Conservation (phyloP, 1,140 invertebrate genomes). For the Centruroides vittatus region DNA sequence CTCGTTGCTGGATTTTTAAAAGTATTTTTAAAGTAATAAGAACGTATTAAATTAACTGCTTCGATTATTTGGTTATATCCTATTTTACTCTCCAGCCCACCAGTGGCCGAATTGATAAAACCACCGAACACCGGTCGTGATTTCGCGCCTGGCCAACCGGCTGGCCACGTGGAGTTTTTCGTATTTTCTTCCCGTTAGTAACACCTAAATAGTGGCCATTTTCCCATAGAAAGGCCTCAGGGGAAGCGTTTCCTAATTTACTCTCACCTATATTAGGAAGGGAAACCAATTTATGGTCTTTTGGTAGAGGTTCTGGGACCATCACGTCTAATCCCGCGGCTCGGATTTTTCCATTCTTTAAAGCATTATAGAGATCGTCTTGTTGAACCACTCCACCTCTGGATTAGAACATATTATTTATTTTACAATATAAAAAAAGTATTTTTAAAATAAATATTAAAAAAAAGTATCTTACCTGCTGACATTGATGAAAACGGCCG, state of each 20-base stretch:
- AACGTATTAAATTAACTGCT: no score
- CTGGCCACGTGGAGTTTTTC: no score
- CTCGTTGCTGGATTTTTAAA: no score
- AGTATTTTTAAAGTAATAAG: no score
- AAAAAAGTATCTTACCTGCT: constrained; percentile 34
- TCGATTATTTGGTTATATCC: no score
- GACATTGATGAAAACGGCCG: constrained; percentile 70
- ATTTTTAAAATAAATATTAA: no score
- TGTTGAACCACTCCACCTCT: constrained; percentile 55
- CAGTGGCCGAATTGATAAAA: no score
- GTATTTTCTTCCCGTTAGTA: no score
- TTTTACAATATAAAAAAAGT: neutral
- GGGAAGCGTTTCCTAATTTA: neutral
- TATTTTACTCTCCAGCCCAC: neutral
- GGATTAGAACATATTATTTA: neutral
- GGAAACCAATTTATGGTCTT: constrained; percentile 57
- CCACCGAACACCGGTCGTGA: no score
- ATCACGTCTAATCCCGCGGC: constrained; percentile 87
- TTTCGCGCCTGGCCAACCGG: no score
- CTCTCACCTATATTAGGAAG: constrained; percentile 59
- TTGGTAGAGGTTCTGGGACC: constrained; percentile 74
- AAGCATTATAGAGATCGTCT: constrained; percentile 54
- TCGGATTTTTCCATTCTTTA: constrained; percentile 53
- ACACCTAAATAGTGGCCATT: no score
- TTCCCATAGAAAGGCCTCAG: neutral